Base-by-base conservation (phyloP, 2,888 invertebrate species). In the Lepidocyrtinus sp. region DNA sequence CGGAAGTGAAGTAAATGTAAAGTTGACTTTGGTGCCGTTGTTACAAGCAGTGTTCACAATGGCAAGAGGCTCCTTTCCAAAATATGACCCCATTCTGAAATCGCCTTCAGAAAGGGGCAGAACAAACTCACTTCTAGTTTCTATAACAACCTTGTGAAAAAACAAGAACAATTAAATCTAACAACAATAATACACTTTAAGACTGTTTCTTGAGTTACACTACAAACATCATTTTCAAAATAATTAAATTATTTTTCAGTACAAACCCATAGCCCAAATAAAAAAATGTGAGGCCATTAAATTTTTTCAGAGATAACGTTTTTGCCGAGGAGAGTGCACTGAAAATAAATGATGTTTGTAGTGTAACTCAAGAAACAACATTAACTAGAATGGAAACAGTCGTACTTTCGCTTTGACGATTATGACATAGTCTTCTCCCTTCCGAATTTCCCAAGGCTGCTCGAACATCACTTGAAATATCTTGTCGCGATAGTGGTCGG, bases 1-100 rank as follows among this genome's bases (percentile, higher is more conserved):
- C 88, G 95, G 95, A 88, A 95, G 94, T 88, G 93, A 95, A 1
- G 93, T 93, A 89, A 96, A 96, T 88, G 94, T 93, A 88, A 96
- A 95, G 2, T 93, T 93, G 0, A 95, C 92, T 87, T 93, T 93
- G n/a, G 91, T 91, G n/a, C 93, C 93, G 75, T 92, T 92, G 85
- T 92, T 92, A 86, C 93, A 93, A 88, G 94, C 94, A 2, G 94
- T 92, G 0, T 92, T 92, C 12, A 95, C 93, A 73, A 93, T 93
- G 1, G 94, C 91, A 15, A 93, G 89, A 0, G 95, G 95, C 88
- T 94, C 94, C 0, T 94, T 93, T 70, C 96, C 96, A 89, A 95
- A 96, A 89, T 94, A 94, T 3, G 86, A n/a, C n/a, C n/a, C n/a
- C n/a, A n/a, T n/a, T n/a, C n/a, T n/a, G n/a, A n/a, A n/a, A n/a